Percentiles rank a stretch among this genome's conserved stretches.
These are phyloP conservation scores for Craniophora ligustri DNA, from an alignment of 2,888 invertebrate species.

Conservation along the genomic window DNA sequence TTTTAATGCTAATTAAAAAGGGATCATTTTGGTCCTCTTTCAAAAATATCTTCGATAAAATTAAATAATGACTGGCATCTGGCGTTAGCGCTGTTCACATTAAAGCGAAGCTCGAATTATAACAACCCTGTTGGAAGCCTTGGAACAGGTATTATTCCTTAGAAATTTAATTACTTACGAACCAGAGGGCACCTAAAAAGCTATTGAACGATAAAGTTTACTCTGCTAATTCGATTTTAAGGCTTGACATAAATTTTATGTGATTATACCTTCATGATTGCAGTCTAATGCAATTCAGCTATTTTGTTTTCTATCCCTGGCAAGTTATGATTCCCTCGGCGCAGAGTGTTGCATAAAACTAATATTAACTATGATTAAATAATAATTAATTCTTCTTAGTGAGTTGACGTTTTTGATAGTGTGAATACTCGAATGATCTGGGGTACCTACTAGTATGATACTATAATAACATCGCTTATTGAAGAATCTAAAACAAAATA, in stretches of 20 bases:
- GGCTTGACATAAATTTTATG: conserved; percentile 33
- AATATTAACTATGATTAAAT: too few relatives aligned
- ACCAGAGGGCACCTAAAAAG: conserved; percentile 43
- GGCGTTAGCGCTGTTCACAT: conserved; percentile 52
- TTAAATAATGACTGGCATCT: conserved; percentile 64
- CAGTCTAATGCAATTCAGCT: too few relatives aligned
- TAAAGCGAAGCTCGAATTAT: conserved; percentile 43
- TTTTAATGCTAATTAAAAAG: conserved; percentile 32
- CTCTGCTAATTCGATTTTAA: conserved; percentile 44
- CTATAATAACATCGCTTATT: background rate
- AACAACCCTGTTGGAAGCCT: conserved; percentile 43
- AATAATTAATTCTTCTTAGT: too few relatives aligned
- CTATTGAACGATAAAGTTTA: conserved; percentile 39
- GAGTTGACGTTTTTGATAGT: too few relatives aligned
- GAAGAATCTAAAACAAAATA: background rate
- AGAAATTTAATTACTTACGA: conserved; percentile 60
- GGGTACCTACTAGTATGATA: too few relatives aligned
- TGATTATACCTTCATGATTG: conserved; percentile 24
- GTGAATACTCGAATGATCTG: too few relatives aligned
- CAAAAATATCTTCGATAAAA: conserved; percentile 57
- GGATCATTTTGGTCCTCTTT: conserved; percentile 26
- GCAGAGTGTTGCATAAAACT: too few relatives aligned
- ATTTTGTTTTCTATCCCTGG: too few relatives aligned
- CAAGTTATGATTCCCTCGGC: too few relatives aligned
- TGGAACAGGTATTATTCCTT: conserved; percentile 44